Percentiles rank a stretch among this genome's conserved stretches.
Conservation (phyloP, 1,140 invertebrate species). For the Scaptodrosophila lebanonensis region DNA sequence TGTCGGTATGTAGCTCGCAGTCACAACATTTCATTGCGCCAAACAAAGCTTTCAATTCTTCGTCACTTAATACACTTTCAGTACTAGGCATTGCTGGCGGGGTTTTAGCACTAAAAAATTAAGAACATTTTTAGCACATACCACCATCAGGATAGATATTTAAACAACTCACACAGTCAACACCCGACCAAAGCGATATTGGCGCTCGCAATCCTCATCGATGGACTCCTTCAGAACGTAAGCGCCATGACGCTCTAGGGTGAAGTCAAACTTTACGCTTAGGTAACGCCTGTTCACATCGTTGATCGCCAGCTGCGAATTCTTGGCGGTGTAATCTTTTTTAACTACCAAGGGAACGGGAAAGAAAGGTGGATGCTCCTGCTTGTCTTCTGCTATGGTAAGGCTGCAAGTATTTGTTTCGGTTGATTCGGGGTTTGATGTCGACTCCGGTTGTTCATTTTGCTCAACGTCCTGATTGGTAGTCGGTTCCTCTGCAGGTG, state of each 20-base stretch:
- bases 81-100: not conserved
- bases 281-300: constrained; percentile 35
- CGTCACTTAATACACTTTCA: not conserved
- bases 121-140: too few species aligned
- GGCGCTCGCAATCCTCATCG: not conserved
- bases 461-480: constrained; percentile 9
- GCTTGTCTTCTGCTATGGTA: not conserved
- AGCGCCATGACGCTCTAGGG: constrained; percentile 25
- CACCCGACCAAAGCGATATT: constrained; percentile 34
- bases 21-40: constrained; percentile 12
- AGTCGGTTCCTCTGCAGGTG: too few species aligned
- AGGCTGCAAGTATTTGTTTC: constrained; percentile 2
- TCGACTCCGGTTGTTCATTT: not conserved
- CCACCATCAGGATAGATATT: not conserved
- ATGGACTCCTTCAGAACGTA: constrained; percentile 10
- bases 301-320: constrained; percentile 21
- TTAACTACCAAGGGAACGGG: constrained; percentile 30
- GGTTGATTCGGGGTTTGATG: not conserved
- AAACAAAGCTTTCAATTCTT: too few species aligned
- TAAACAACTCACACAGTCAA: constrained; percentile 14
- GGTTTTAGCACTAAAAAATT: not conserved
- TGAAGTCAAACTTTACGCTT: constrained; percentile 40
- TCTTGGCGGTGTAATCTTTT: constrained; percentile 29
- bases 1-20: constrained; percentile 33
- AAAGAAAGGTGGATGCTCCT: constrained; percentile 31